These are phyloP conservation scores for Sitophilus oryzae DNA, from an alignment of 1,140 invertebrate species.

Conservation along the genomic window DNA sequence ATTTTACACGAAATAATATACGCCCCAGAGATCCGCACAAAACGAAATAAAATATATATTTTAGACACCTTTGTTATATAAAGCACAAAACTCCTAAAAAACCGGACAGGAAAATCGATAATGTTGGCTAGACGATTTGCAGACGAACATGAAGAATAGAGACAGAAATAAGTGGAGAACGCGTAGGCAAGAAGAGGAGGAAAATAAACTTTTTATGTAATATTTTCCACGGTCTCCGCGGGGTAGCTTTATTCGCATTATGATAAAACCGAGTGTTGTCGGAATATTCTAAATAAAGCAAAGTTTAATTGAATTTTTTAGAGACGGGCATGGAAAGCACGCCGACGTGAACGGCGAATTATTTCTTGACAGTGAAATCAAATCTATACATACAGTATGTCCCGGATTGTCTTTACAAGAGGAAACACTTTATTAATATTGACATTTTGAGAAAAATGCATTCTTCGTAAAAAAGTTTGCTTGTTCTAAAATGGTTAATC, in stretches of 20 bases:
- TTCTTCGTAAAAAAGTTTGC: no score
- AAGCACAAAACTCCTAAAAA: not conserved
- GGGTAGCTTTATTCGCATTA: not conserved
- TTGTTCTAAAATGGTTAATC: no score
- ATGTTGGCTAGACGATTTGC: conserved; percentile 30
- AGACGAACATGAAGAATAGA: conserved; percentile 29
- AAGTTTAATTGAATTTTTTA: not conserved
- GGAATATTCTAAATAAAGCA: not conserved
- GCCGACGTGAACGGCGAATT: no score
- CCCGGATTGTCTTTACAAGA: no score
- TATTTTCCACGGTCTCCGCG: not conserved
- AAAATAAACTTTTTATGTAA: not conserved
- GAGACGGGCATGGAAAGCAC: not conserved
- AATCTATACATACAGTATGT: no score
- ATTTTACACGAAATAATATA: not conserved
- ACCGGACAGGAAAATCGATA: conserved; percentile 29
- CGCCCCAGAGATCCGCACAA: not conserved
- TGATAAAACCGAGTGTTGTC: not conserved
- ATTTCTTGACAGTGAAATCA: no score
- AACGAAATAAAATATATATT: not conserved
- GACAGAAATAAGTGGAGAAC: conserved; percentile 8
- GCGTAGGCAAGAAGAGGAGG: not conserved
- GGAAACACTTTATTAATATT: no score
- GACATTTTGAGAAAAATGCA: no score
- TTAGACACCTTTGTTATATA: not conserved